These are phyloP conservation scores for Epinephelus cyanopodus DNA, from an alignment of 2,113 vertebrate genomes.

Conservation along the genomic window DNA sequence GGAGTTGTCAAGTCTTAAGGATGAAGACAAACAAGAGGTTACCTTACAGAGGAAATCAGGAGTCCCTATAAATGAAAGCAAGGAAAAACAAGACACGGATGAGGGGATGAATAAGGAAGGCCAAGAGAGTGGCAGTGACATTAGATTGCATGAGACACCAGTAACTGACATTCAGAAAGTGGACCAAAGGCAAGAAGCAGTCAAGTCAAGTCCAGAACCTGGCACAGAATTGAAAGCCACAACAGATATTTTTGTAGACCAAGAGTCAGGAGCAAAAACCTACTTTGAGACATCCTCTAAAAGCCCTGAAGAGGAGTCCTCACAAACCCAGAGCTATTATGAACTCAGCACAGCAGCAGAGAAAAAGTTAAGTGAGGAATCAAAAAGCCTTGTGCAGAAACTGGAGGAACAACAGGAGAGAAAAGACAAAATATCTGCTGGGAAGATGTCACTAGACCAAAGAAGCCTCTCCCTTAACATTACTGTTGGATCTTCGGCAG, in stretches of 20 bases:
- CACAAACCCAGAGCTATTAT: slow-evolving; percentile 73
- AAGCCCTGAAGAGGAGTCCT: slow-evolving; percentile 33
- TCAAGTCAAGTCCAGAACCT: slow-evolving; percentile 10
- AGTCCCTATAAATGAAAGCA: slow-evolving; percentile 16
- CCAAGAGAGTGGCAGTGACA: slow-evolving; percentile 15
- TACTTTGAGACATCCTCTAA: slow-evolving; percentile 75
- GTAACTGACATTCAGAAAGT: slow-evolving; percentile 4
- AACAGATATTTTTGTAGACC: slow-evolving; percentile 8
- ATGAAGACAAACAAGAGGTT: slow-evolving; percentile 19
- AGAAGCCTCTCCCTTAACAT: slow-evolving; percentile 61
- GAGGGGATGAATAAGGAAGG: not conserved
- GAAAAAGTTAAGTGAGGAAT: slow-evolving; percentile 13
- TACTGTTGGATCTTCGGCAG: slow-evolving; percentile 26
- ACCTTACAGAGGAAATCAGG: slow-evolving; percentile 21
- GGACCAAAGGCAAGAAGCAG: slow-evolving; percentile 29
- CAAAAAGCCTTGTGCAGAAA: slow-evolving; percentile 10
- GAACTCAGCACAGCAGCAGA: slow-evolving; percentile 65
- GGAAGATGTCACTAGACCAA: slow-evolving; percentile 51
- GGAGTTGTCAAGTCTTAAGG: not conserved
- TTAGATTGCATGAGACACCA: slow-evolving; percentile 14
- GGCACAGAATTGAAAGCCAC: slow-evolving; percentile 11
- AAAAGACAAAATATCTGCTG: slow-evolving; percentile 1
- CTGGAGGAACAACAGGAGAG: slow-evolving; percentile 26
- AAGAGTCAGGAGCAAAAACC: slow-evolving; percentile 35
- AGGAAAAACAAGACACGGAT: not conserved